Base-by-base conservation (phyloP, 2,113 vertebrate genomes). In the Nyctibius bracteatus region DNA sequence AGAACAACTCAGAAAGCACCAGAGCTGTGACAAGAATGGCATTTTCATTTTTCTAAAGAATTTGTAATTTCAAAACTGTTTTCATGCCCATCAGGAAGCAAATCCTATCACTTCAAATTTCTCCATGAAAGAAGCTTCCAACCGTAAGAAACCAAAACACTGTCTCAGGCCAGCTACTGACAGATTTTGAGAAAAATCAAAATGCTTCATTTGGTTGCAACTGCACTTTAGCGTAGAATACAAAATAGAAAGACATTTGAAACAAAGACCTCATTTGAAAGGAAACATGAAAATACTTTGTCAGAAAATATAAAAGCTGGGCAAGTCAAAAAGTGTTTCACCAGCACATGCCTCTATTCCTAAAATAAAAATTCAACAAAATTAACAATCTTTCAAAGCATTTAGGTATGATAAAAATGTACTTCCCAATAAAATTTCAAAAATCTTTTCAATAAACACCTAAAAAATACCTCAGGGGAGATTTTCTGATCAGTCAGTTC, bases 181-280 rank as follows among this genome's bases (percentile, higher is more conserved):
- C 91, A 94, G 92, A 86, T 83, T 96, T 94, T 95, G 75, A 88
- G 67, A 93, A 94, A 97, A 94, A 75, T 85, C 57, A 88, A 96
- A 95, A 88, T 70, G 59, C 52, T 92, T 94, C 59, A 70, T 92
- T 94, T 94, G 63, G n/a, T 77, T 86, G 63, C 63, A 66, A 90
- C 47, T 79, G 44, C 46, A 65, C 31, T 80, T 92, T 41, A 49
- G 33, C 17, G 25, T 15, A 51, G 94, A 90, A 88, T 77, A 81
- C 41, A 81, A 83, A 94, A 57, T 30, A 84, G 58, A 75, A 71
- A 72, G 30, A 67, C 19, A 46, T 66, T 81, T 44, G 35, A 82
- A 92, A 78, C 0, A 1, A 83, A 90, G 25, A 28, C 10, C 37
- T 77, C 10, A 33, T 73, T 57, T 49, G 62, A 79, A 88, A 95